Evolutionary conservation across 2,888 invertebrate species (phyloP).

Genomic region (Perdita meconis): DNA sequence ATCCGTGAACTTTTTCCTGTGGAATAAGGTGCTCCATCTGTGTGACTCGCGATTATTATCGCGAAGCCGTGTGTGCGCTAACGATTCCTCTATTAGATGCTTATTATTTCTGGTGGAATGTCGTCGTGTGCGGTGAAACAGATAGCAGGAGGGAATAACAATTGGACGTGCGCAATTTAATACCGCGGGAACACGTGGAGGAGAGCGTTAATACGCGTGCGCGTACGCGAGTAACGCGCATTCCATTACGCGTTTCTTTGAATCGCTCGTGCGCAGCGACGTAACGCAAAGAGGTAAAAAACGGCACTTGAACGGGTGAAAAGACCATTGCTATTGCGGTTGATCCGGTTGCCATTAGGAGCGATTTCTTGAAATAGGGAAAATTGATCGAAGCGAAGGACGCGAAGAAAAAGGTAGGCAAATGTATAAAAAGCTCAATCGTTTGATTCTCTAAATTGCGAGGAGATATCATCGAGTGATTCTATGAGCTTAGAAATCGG

Average conservation of each 20-base stretch:
- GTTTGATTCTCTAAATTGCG: too few relatives aligned
- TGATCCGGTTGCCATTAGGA: not conserved
- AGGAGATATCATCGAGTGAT: not conserved
- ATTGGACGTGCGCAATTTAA: constrained; percentile 43
- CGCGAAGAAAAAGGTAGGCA: too few relatives aligned
- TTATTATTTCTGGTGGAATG: constrained; percentile 48
- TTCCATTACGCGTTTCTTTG: constrained; percentile 39
- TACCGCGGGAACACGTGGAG: constrained; percentile 31
- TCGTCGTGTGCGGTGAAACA: constrained; percentile 5
- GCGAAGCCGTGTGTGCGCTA: constrained; percentile 5
- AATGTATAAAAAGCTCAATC: too few relatives aligned
- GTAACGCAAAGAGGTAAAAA: constrained; percentile 12
- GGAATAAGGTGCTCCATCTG: too few relatives aligned
- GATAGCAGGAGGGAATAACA: constrained; percentile 33
- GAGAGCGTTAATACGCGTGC: not conserved
- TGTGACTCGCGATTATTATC: constrained; percentile 59
- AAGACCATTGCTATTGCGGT: not conserved
- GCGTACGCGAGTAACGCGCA: constrained; percentile 10
- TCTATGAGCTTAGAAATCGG: not conserved
- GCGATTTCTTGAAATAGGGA: too few relatives aligned
- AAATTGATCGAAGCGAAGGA: too few relatives aligned
- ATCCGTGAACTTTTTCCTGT: too few relatives aligned
- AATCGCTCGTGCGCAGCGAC: constrained; percentile 42
- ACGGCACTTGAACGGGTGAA: constrained; percentile 11
- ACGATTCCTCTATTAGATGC: constrained; percentile 53